Evolutionary conservation across 2,113 vertebrate species (phyloP), one percentile per base, ranked within the genome.

Genomic region (Monopterus albus): DNA sequence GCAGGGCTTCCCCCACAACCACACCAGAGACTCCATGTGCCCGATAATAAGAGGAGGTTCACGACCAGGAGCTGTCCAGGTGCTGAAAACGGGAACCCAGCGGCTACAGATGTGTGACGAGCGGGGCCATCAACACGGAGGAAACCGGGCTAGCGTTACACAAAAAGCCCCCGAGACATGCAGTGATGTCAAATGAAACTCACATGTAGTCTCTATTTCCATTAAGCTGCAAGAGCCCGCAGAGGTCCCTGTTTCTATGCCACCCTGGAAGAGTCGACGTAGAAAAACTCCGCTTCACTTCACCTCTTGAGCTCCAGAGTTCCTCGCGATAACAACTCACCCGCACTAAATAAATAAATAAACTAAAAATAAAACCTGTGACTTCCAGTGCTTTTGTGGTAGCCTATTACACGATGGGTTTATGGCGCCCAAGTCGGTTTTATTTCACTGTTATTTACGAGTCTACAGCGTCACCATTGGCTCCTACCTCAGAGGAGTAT

Each of bases 41-140:
- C 81, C 78, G 78, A 72, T 55, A 40, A 57, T 36, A 8, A 76
- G 20, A 49, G 42, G 68, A 79, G 83, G 76, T 51, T 65, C 65
- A 65, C 45, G 46, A 69, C 28, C 43, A 43, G 85, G 91, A 91
- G 88, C 92, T 93, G 91, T 94, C 88, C 91, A 90, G 87, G 84
- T 87, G 85, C 89, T 92, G 91, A 91, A 91, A 65, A 52, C 9
- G 38, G 57, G 65, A 82, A 75, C 80, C 74, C 75, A 82, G 62
- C 61, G 55, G 81, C 56, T 46, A 43, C 74, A 81, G 72, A 86
- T 80, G 81, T 55, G 78, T 15, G 51, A 39, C 50, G 28, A 70
- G 59, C 43, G 25, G 55, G 60, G 51, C 25, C 56, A 73, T 15
- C 53, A 75, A 18, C 52, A 21, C n/a, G 14, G 33, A 45, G 15